Evolutionary conservation across 2,797 vertebrate genomes (phyloP).

Genomic region (Onychomys arenicola): DNA sequence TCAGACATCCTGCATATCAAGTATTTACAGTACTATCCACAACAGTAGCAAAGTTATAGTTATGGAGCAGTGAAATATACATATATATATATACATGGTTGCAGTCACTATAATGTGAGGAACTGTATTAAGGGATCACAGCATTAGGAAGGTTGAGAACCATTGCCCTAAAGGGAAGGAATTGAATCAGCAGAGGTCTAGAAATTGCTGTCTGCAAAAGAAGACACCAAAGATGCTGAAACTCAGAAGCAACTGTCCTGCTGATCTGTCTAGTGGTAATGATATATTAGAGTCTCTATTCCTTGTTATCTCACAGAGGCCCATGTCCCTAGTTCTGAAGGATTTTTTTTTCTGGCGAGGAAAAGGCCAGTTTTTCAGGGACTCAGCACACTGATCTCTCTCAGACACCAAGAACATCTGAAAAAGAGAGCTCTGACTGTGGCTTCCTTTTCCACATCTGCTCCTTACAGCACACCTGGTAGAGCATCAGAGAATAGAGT

Average conservation of each 20-base stretch:
- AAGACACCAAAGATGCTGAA: not conserved
- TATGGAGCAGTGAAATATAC: too few species aligned
- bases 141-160: not conserved
- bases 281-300: too few species aligned
- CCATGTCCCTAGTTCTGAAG: too few species aligned
- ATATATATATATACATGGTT: too few species aligned
- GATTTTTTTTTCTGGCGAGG: not conserved
- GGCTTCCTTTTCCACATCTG: not conserved
- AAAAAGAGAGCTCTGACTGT: rapidly evolving
- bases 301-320: not conserved
- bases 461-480: not conserved
- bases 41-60: not conserved
- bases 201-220: not conserved
- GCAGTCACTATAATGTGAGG: not conserved
- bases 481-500: too few species aligned
- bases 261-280: too few species aligned
- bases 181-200: not conserved
- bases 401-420: not conserved
- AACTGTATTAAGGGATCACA: not conserved
- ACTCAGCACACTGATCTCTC: rapidly evolving
- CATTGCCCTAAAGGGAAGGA: not conserved
- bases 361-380: not conserved
- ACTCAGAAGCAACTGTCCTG: not conserved
- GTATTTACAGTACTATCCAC: not conserved
- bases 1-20: not conserved